These are phyloP conservation scores for Abrostola triplasia DNA, from an alignment of 2,888 invertebrate species.

Conservation along the genomic window DNA sequence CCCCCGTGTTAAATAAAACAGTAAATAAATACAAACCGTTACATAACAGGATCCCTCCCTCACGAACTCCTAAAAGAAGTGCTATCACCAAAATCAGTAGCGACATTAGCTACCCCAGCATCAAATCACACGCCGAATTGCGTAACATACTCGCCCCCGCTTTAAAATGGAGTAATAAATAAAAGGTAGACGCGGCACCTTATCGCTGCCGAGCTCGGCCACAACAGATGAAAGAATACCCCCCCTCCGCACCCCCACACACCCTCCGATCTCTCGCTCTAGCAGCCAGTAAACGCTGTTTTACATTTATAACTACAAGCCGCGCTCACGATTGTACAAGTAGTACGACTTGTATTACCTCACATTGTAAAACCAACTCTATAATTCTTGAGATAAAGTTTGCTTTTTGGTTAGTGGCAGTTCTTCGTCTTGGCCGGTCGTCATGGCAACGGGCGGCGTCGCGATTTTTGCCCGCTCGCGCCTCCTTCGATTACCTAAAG, in stretches of 20 bases:
- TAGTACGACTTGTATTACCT: constrained; percentile 43
- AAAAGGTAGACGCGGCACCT: constrained; percentile 83
- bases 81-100: constrained; percentile 58
- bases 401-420: constrained; percentile 56
- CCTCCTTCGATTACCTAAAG: constrained; percentile 79
- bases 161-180: constrained; percentile 88
- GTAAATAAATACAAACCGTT: neutral
- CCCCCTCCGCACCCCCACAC: constrained; percentile 56
- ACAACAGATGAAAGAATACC: constrained; percentile 84
- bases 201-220: constrained; percentile 71
- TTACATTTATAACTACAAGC: constrained; percentile 88
- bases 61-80: constrained; percentile 57
- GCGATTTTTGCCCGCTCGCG: constrained; percentile 77
- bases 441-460: constrained; percentile 77
- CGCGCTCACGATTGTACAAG: constrained; percentile 66
- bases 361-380: constrained; percentile 50
- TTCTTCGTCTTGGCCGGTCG: constrained; percentile 63
- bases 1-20: neutral
- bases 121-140: constrained; percentile 75
- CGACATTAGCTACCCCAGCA: constrained; percentile 57
- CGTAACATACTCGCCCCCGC: constrained; percentile 79
- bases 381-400: constrained; percentile 46
- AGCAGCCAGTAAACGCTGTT: constrained; percentile 79
- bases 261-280: constrained; percentile 61
- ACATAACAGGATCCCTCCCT: constrained; percentile 45